phyloP scores from a whole-genome alignment of 2,797 vertebrate species.

The Syngnathus rostellatus region DNA sequence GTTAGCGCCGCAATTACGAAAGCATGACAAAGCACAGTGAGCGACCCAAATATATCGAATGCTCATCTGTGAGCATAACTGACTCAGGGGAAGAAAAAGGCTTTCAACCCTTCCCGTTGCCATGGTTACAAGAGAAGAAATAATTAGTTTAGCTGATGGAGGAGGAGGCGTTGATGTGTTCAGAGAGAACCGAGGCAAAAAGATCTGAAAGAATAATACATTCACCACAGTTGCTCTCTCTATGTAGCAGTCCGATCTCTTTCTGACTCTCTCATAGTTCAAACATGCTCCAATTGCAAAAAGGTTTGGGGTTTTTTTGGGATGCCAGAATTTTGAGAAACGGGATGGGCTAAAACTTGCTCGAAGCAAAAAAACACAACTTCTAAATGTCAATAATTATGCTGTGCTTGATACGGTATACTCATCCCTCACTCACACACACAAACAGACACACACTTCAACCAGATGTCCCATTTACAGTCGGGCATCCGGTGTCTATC shows the following conservation, averaged over 20 bases:
- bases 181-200: slow-evolving; percentile 24
- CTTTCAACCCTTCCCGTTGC: slow-evolving; percentile 40
- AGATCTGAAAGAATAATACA: slow-evolving; percentile 56
- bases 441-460: neutral
- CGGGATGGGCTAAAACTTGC: neutral
- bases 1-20: neutral
- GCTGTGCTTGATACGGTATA: neutral
- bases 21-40: neutral
- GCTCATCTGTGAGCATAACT: slow-evolving; percentile 2
- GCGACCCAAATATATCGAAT: slow-evolving; percentile 4
- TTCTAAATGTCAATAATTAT: slow-evolving; percentile 1
- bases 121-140: slow-evolving; percentile 44
- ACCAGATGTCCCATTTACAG: neutral
- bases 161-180: slow-evolving; percentile 34
- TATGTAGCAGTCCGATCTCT: slow-evolving; percentile 5
- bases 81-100: neutral
- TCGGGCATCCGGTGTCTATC: slow-evolving; percentile 9
- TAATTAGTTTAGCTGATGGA: slow-evolving; percentile 18
- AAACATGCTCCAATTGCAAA: neutral
- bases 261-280: slow-evolving; percentile 6
- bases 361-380: neutral
- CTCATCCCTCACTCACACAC: slow-evolving; percentile 5
- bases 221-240: slow-evolving; percentile 21
- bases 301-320: neutral
- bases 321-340: neutral